A percentile compares a stretch with the other conserved stretches of the same genome.
These are phyloP conservation scores for Melitaea athalia DNA, from an alignment of 2,888 invertebrate species.

Conservation along the genomic window DNA sequence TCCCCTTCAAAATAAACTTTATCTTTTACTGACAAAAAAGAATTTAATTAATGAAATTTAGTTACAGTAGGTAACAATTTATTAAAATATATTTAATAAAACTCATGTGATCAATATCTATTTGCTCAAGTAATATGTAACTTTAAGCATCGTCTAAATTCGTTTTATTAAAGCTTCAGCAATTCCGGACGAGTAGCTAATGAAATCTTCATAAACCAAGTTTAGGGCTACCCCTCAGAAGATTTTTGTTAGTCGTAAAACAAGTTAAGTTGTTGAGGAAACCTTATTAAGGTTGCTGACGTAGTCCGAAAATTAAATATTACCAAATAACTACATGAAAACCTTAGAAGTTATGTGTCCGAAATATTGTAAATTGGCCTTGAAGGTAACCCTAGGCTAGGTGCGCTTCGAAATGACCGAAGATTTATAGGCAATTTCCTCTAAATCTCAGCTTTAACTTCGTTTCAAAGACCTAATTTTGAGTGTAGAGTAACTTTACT, in stretches of 20 bases:
- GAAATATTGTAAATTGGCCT: neutral
- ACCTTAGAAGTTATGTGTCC: neutral
- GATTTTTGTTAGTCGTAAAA: neutral
- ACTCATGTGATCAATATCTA: neutral
- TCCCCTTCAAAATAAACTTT: too few relatives aligned
- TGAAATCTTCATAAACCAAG: conserved; percentile 20
- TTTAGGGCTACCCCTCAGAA: conserved; percentile 10
- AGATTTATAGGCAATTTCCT: conserved; percentile 65
- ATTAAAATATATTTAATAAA: neutral
- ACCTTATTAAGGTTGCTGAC: neutral
- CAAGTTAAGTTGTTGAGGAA: neutral
- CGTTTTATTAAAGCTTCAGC: conserved; percentile 16
- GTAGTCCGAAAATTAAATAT: neutral
- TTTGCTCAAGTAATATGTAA: neutral
- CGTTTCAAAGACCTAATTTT: conserved; percentile 44
- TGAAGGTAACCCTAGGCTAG: conserved; percentile 37
- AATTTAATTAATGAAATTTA: too few relatives aligned
- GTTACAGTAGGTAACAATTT: too few relatives aligned
- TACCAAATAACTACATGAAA: neutral
- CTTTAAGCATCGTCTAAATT: conserved; percentile 8
- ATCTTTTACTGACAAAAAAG: neutral
- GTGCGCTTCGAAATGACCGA: conserved; percentile 54
- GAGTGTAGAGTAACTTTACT: conserved; percentile 35
- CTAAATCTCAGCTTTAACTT: conserved; percentile 53
- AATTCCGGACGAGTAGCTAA: conserved; percentile 24